These are phyloP conservation scores for Drosophila sucinea DNA, from an alignment of 1,140 invertebrate species.

Conservation along the genomic window DNA sequence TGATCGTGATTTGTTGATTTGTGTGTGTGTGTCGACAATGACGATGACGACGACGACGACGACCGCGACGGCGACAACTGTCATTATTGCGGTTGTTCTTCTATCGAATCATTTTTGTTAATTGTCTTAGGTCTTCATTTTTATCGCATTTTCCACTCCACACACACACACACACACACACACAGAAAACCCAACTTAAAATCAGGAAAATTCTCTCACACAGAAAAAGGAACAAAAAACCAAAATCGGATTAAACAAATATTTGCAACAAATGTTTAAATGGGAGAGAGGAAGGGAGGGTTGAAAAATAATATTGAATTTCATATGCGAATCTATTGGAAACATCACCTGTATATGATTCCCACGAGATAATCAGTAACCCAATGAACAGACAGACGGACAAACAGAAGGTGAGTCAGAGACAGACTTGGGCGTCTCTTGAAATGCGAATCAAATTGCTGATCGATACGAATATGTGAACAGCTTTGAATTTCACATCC, in stretches of 20 bases:
- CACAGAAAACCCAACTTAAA: constrained; percentile 3
- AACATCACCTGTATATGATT: constrained; percentile 69
- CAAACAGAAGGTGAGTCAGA: too few species aligned
- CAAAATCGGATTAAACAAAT: constrained; percentile 58
- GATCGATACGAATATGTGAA: constrained; percentile 59
- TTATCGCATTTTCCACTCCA: constrained; percentile 47
- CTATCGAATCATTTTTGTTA: constrained; percentile 66
- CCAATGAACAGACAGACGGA: too few species aligned
- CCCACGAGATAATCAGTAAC: constrained; percentile 46
- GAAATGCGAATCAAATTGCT: constrained; percentile 76
- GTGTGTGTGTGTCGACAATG: constrained; percentile 22
- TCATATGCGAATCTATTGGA: constrained; percentile 49
- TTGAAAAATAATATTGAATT: constrained; percentile 49
- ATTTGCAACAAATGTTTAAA: constrained; percentile 62
- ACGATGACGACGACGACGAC: too few species aligned
- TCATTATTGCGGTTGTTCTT: constrained; percentile 69
- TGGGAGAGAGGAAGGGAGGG: constrained; percentile 3
- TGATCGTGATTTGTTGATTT: constrained; percentile 79
- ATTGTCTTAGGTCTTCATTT: constrained; percentile 53
- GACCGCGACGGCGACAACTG: constrained; percentile 19
- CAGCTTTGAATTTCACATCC: constrained; percentile 13
- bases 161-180: constrained; percentile 23
- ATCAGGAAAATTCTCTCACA: constrained; percentile 24
- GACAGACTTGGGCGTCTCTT: constrained; percentile 27
- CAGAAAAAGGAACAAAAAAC: constrained; percentile 17